A percentile compares a stretch with the other conserved stretches of the same genome.
These are phyloP conservation scores for Enteromius argenteus DNA, from an alignment of 2,797 vertebrate genomes.

Conservation along the genomic window DNA sequence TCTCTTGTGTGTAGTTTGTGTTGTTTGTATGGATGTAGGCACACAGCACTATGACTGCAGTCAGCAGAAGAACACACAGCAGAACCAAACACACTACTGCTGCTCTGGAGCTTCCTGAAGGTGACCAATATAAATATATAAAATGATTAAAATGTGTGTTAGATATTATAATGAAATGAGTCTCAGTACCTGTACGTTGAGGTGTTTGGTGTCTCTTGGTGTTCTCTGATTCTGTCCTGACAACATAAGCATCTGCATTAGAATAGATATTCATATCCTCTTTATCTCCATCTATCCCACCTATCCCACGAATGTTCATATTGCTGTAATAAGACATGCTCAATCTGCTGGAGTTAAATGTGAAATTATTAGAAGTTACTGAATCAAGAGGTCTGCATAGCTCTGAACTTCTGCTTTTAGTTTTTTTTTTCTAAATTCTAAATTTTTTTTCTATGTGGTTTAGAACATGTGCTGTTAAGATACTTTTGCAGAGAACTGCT, in stretches of 20 bases:
- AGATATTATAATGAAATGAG: neutral
- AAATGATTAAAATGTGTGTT: neutral
- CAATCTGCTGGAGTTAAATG: neutral
- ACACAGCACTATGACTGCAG: neutral
- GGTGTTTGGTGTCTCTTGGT: neutral
- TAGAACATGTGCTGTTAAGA: neutral
- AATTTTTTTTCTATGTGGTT: too few species aligned
- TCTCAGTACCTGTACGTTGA: neutral
- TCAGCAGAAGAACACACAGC: constrained; percentile 12
- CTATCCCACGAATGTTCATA: neutral
- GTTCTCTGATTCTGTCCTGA: neutral
- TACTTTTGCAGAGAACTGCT: neutral
- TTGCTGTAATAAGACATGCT: neutral
- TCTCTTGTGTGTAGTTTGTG: neutral
- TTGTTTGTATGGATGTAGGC: neutral
- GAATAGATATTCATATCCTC: neutral
- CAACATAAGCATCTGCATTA: neutral
- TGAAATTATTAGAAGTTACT: neutral
- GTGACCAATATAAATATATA: neutral
- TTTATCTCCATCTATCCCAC: neutral
- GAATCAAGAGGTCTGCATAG: neutral
- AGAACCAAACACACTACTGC: too few species aligned
- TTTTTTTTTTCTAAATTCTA: neutral
- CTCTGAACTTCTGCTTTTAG: neutral
- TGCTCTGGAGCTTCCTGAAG: too few species aligned